Evolutionary conservation across 2,888 invertebrate genomes (phyloP).

Genomic region (Noctua pronuba): DNA sequence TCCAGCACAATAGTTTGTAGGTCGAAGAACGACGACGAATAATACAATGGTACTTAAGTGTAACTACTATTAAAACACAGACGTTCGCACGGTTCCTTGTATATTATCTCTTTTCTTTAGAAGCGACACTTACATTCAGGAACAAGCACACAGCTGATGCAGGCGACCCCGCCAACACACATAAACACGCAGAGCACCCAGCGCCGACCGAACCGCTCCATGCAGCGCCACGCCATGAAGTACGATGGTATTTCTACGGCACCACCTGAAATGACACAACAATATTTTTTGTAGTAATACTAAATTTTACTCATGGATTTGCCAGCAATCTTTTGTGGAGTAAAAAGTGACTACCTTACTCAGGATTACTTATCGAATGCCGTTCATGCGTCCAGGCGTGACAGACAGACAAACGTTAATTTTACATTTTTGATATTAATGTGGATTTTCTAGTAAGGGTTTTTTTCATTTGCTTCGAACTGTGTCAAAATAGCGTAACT

Average conservation of each 20-base stretch:
- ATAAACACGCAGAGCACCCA: constrained; percentile 92
- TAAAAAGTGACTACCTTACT: background rate
- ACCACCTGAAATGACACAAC: constrained; percentile 82
- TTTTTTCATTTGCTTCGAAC: no score
- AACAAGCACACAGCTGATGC: constrained; percentile 92
- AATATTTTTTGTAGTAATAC: background rate
- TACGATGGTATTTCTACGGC: constrained; percentile 92
- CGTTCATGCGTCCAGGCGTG: accelerated
- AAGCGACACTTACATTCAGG: constrained; percentile 90
- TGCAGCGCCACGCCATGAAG: constrained; percentile 92
- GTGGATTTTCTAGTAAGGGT: no score
- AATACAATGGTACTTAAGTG: background rate
- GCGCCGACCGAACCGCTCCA: constrained; percentile 92
- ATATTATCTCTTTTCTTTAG: background rate
- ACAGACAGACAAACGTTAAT: background rate
- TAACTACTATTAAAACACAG: background rate
- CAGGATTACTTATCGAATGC: background rate
- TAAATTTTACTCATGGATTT: background rate
- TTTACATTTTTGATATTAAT: background rate
- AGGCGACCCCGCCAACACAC: constrained; percentile 92
- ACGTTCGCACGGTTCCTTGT: background rate
- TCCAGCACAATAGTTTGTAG: no score
- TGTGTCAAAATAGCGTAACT: background rate
- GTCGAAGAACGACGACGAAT: background rate
- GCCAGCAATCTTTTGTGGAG: background rate